Evolutionary conservation across 1,140 invertebrate genomes (phyloP).

Genomic region (Daktulosphaira vitifoliae): DNA sequence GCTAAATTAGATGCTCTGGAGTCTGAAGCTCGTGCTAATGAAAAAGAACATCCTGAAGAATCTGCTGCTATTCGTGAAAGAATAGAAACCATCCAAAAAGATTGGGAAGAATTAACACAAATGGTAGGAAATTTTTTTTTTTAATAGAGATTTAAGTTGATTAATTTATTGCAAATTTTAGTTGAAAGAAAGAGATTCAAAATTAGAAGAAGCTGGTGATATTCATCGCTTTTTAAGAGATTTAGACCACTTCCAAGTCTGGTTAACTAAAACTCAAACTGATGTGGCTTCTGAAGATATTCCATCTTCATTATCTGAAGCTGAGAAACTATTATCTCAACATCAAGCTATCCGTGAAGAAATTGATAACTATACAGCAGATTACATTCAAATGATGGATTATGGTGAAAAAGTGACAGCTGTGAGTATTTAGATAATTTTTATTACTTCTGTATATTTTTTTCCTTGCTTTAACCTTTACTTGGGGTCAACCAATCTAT

Average conservation of each 20-base stretch:
- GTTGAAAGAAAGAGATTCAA: slow-evolving; percentile 93
- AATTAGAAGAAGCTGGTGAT: slow-evolving; percentile 97
- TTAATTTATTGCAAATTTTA: slow-evolving; percentile 41
- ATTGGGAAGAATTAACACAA: slow-evolving; percentile 94
- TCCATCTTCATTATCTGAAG: slow-evolving; percentile 90
- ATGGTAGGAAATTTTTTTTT: slow-evolving; percentile 55
- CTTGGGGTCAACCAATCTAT: no score
- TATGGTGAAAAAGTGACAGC: slow-evolving; percentile 92
- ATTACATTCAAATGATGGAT: slow-evolving; percentile 98
- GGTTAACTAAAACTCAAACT: slow-evolving; percentile 96
- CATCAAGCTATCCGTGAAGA: slow-evolving; percentile 97
- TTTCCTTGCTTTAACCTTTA: not conserved
- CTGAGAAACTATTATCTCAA: slow-evolving; percentile 90
- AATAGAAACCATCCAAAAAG: slow-evolving; percentile 75
- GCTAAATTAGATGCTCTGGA: slow-evolving; percentile 90
- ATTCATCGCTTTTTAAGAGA: slow-evolving; percentile 96
- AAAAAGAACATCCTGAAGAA: slow-evolving; percentile 91
- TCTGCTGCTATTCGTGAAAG: slow-evolving; percentile 84
- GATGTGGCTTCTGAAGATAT: slow-evolving; percentile 97
- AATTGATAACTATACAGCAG: slow-evolving; percentile 97
- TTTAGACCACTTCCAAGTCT: slow-evolving; percentile 98
- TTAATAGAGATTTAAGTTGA: slow-evolving; percentile 12
- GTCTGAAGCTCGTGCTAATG: slow-evolving; percentile 82
- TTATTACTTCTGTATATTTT: not conserved
- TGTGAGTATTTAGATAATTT: slow-evolving; percentile 48